Conservation (phyloP, 2,113 vertebrate species). For the Eptesicus fuscus region DNA sequence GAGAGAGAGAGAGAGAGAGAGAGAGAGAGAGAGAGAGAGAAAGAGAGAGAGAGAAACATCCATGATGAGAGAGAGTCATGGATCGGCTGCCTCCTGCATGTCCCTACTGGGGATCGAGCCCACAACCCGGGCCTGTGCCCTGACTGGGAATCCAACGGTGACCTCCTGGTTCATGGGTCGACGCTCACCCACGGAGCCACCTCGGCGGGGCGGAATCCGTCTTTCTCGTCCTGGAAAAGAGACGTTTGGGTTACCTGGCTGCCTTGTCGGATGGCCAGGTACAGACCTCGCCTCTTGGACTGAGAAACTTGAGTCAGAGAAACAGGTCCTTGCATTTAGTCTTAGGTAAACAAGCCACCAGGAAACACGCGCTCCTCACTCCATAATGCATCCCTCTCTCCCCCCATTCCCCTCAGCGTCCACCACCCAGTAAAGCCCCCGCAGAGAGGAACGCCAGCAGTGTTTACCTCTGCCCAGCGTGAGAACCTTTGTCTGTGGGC, state of each 20-base stretch:
- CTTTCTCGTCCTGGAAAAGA: neutral
- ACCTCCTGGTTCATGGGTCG: no score
- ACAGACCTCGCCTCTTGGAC: neutral
- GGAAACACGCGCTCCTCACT: constrained; percentile 4
- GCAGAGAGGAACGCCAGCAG: neutral
- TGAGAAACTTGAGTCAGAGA: neutral
- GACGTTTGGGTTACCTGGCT: neutral
- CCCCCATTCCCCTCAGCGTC: neutral
- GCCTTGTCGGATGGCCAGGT: neutral
- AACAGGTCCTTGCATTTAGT: neutral
- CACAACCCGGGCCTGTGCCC: no score
- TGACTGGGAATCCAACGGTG: no score
- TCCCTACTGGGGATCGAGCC: no score
- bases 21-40: no score
- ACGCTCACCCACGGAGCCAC: no score
- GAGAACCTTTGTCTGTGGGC: neutral
- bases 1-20: no score
- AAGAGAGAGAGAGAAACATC: no score
- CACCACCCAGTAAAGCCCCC: neutral
- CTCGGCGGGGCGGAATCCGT: neutral
- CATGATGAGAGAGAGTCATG: no score
- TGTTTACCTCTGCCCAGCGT: neutral
- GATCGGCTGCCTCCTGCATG: no score
- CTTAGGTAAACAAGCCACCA: neutral
- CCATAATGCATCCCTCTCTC: neutral